These are phyloP conservation scores for Trichopoda pennipes DNA, from an alignment of 2,888 invertebrate species.

Conservation along the genomic window DNA sequence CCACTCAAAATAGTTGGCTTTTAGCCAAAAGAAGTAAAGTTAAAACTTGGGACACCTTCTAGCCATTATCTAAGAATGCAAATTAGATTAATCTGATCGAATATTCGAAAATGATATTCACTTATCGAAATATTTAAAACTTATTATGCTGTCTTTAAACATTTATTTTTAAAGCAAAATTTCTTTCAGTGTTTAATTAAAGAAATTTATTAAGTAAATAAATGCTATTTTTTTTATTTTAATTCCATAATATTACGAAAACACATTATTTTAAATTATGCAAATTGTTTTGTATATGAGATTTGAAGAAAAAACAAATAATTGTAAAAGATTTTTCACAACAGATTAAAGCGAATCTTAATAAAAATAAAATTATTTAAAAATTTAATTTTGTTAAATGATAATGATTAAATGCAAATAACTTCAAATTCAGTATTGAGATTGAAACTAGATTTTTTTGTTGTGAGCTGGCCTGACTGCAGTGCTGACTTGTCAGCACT, in stretches of 20 bases:
- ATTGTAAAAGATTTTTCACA: constrained; percentile 54
- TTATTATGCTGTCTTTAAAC: not conserved
- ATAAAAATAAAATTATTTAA: constrained; percentile 44
- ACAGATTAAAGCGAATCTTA: constrained; percentile 54
- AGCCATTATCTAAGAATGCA: no score
- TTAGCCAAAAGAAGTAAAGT: no score
- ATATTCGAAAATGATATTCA: no score
- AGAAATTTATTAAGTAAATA: constrained; percentile 52
- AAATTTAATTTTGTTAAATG: constrained; percentile 54
- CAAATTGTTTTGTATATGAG: constrained; percentile 53
- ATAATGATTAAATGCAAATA: constrained; percentile 53
- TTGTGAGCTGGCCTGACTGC: not conserved
- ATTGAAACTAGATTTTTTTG: constrained; percentile 13
- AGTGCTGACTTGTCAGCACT: no score
- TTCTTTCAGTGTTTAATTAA: constrained; percentile 43
- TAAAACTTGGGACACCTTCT: no score
- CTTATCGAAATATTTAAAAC: not conserved
- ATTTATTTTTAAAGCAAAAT: not conserved
- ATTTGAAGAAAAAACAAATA: constrained; percentile 8
- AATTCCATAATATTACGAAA: constrained; percentile 54
- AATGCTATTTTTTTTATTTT: constrained; percentile 43
- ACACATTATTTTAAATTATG: constrained; percentile 66
- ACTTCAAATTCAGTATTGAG: constrained; percentile 28
- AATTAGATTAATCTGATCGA: no score
- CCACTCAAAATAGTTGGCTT: no score